Conservation (phyloP, 2,113 vertebrate genomes). For the Passer montanus region DNA sequence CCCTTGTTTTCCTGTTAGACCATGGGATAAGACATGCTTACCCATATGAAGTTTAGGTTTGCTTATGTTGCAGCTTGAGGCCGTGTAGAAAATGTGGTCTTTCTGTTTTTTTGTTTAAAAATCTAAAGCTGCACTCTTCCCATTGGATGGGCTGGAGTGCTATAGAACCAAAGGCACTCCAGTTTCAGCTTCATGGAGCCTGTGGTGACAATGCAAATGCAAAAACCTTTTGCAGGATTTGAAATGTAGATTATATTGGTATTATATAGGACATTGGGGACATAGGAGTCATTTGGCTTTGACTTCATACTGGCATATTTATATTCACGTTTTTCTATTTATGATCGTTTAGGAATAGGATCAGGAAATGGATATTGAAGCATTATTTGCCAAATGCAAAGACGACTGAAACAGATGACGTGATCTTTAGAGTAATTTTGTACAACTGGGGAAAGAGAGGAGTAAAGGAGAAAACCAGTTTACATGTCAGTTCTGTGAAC, state of each 20-base stretch:
- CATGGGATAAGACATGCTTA: not conserved
- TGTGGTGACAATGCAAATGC: not conserved
- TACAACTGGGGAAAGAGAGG: not conserved
- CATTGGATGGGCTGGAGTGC: rapidly evolving
- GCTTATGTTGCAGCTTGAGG: not conserved
- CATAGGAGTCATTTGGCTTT: slow-evolving; percentile 28
- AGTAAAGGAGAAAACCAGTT: slow-evolving; percentile 35
- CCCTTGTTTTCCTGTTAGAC: not conserved
- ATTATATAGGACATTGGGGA: slow-evolving; percentile 24
- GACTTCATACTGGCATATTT: slow-evolving; percentile 21
- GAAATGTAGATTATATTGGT: not conserved
- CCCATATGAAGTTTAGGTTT: not conserved
- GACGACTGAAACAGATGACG: slow-evolving; percentile 7
- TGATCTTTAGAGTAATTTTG: slow-evolving; percentile 21
- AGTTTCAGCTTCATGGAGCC: not conserved
- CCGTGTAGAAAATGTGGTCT: not conserved
- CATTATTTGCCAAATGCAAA: slow-evolving; percentile 41
- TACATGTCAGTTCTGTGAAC: slow-evolving; percentile 6
- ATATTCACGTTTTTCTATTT: slow-evolving; percentile 37
- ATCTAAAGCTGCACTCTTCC: not conserved
- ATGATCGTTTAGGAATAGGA: slow-evolving; percentile 36
- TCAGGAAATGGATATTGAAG: slow-evolving; percentile 28
- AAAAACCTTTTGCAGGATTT: not conserved
- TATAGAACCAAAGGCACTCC: not conserved
- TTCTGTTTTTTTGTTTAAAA: not conserved